A percentile compares a stretch with the other conserved stretches of the same genome.
Conservation (phyloP, 2,888 invertebrate genomes). For the Calameuta idolon region DNA sequence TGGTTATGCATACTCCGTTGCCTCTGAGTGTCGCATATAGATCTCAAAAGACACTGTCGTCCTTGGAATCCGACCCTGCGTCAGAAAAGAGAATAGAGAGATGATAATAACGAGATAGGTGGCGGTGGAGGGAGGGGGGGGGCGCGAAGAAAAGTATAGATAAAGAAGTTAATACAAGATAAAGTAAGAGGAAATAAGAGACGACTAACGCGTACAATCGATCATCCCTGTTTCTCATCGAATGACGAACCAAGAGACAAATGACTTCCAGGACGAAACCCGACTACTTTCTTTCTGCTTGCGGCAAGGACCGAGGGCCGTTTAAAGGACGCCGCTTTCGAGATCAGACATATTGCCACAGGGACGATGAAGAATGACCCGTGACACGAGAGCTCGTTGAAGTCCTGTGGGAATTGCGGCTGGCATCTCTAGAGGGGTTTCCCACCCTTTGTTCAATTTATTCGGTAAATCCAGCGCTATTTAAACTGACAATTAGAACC, state of each 20-base stretch:
- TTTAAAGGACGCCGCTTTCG: conserved; percentile 9
- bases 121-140: no score
- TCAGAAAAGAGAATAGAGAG: conserved; percentile 2
- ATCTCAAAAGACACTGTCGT: conserved; percentile 55
- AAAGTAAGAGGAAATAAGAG: not conserved
- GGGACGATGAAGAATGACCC: conserved; percentile 29
- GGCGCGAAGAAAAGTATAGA: not conserved
- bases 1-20: conserved; percentile 41
- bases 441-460: not conserved
- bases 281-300: conserved; percentile 14
- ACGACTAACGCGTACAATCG: not conserved
- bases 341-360: conserved; percentile 16
- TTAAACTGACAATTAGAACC: not conserved
- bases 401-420: not conserved
- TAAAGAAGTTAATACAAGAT: not conserved
- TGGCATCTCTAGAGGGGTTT: not conserved
- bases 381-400: not conserved
- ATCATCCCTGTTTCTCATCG: not conserved
- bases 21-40: conserved; percentile 59
- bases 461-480: not conserved
- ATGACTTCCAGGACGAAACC: conserved; percentile 25
- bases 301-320: not conserved
- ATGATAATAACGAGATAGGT: not conserved
- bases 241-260: conserved; percentile 23
- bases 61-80: conserved; percentile 57